Conservation (phyloP, 2,113 vertebrate species). For the Vimba vimba region DNA sequence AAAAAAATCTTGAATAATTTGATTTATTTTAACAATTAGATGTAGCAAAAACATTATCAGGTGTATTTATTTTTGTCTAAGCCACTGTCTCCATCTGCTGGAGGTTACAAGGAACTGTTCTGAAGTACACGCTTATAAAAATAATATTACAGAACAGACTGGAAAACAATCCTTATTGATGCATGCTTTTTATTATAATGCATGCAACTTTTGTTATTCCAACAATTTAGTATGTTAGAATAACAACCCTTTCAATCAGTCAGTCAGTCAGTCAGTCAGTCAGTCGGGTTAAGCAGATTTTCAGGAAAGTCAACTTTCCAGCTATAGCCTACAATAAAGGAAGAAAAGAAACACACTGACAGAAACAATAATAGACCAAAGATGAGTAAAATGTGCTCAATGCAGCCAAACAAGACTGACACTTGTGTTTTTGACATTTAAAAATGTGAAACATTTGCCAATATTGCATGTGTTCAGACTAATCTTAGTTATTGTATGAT, state of each 20-base stretch:
- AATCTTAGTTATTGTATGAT: not conserved
- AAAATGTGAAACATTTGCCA: no score
- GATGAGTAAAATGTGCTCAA: not conserved
- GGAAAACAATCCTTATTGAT: not conserved
- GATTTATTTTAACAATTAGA: not conserved
- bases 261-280: not conserved
- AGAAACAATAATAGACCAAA: not conserved
- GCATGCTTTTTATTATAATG: not conserved
- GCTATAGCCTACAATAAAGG: not conserved
- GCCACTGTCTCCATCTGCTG: conserved; percentile 22
- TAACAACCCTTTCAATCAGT: not conserved
- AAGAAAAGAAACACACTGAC: not conserved
- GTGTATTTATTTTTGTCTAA: not conserved
- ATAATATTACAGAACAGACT: not conserved
- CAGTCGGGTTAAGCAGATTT: conserved; percentile 2
- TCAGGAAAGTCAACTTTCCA: conserved; percentile 17
- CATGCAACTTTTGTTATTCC: not conserved
- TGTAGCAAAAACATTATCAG: not conserved
- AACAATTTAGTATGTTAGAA: no score
- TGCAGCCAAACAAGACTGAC: not conserved
- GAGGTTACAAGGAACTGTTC: not conserved
- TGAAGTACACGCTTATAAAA: not conserved
- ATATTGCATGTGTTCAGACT: not conserved
- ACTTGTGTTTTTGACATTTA: not conserved
- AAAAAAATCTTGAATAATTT: not conserved